Evolutionary conservation across 1,140 invertebrate species (phyloP).

Genomic region (Dendrolimus punctatus): DNA sequence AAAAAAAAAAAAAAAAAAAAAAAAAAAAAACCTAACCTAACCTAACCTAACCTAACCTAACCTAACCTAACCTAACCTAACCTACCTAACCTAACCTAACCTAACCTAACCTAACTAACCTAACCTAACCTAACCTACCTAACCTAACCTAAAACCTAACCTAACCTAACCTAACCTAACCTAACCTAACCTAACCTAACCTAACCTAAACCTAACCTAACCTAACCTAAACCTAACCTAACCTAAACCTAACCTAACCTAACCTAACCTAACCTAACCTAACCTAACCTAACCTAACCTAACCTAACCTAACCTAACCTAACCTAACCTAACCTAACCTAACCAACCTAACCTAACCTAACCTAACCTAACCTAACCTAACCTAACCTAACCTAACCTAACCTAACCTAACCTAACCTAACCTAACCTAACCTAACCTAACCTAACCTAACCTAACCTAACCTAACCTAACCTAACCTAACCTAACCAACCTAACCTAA

Average conservation of each 20-base stretch:
- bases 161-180: too few species aligned
- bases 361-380: slow-evolving; percentile 24
- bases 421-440: slow-evolving; percentile 30
- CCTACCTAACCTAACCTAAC: too few species aligned
- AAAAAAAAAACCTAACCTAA: too few species aligned
- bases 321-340: slow-evolving; percentile 17
- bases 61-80: too few species aligned
- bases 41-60: too few species aligned
- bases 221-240: slow-evolving; percentile 21
- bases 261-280: slow-evolving; percentile 22
- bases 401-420: slow-evolving; percentile 28
- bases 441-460: slow-evolving; percentile 31
- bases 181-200: too few species aligned
- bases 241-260: slow-evolving; percentile 26
- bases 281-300: slow-evolving; percentile 10
- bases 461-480: slow-evolving; percentile 25
- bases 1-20: too few species aligned
- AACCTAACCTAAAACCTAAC: too few species aligned
- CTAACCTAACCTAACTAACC: too few species aligned
- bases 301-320: slow-evolving; percentile 20
- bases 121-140: too few species aligned
- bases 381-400: slow-evolving; percentile 26
- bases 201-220: too few species aligned
- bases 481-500: slow-evolving; percentile 17
- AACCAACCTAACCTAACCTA: slow-evolving; percentile 22